Base-by-base conservation (phyloP, 2,888 invertebrate species). In the Stenolophus ochropezus region DNA sequence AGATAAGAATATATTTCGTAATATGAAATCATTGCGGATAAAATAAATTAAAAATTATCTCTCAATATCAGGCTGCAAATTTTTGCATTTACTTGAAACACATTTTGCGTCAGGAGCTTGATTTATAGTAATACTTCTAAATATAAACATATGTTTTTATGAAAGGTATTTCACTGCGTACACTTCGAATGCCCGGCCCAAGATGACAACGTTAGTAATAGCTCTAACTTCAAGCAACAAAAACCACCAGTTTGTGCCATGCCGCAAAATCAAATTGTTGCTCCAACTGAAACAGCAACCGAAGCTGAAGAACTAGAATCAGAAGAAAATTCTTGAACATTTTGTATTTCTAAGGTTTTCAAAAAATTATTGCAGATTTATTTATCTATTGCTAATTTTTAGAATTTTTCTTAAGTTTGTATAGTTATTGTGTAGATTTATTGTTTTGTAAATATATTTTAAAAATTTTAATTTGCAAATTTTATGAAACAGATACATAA, bases 121-220 rank as follows among this genome's bases (percentile, higher is more conserved):
- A n/a, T n/a, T n/a, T n/a, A n/a, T n/a, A n/a, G n/a, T n/a, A n/a
- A n/a, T n/a, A n/a, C n/a, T n/a, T n/a, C n/a, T n/a, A n/a, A n/a
- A n/a, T n/a, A 42, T 42, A 42, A 42, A 42, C 11, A 27, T 27
- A 42, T 42, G 33, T 42, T 42, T 53, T 16, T 27, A 25, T 0
- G 53, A n/a, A 75, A 97, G 96, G 97, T 98, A 80, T 99, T 99
- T 90, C 98, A 99, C 89, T 96, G 98, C 88, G 99, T 99, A 77
- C 99, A 99, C 90, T 95, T 99, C 89, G 99, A 99, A 90, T 97
- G 97, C 86, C 98, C 99, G 4, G 94, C 96, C 27, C 94, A 94
- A 83, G 86, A 86, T 81, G 84, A 84, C n/a, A 71, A 65, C 49
- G 78, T 69, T n/a, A 51, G 11, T n/a, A n/a, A n/a, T 76, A 18